These are phyloP conservation scores for Urophycis tenuis DNA, from an alignment of 2,797 vertebrate genomes.

Conservation along the genomic window DNA sequence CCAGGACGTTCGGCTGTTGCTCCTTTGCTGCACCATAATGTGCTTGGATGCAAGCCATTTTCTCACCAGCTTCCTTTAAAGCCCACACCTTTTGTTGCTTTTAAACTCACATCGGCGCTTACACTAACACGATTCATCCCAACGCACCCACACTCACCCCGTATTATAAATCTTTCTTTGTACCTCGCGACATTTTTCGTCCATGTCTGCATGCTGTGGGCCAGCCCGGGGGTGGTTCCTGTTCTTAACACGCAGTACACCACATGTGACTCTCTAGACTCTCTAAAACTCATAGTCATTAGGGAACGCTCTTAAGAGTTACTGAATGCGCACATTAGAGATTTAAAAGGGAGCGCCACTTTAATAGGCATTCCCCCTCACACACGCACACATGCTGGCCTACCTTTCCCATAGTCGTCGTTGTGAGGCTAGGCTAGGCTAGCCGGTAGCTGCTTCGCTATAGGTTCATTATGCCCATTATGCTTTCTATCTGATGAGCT, in stretches of 20 bases:
- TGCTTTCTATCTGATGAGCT: too few relatives aligned
- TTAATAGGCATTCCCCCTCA: too few relatives aligned
- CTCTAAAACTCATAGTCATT: not conserved
- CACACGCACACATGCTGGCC: too few relatives aligned
- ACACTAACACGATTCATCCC: not conserved
- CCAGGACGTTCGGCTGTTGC: too few relatives aligned
- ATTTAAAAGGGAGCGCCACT: not conserved
- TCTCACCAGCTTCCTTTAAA: not conserved
- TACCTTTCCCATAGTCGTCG: too few relatives aligned
- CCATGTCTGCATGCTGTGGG: not conserved
- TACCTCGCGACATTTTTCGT: not conserved
- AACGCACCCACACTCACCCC: too few relatives aligned
- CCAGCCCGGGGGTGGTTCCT: too few relatives aligned
- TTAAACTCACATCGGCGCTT: not conserved
- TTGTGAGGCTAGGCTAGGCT: too few relatives aligned
- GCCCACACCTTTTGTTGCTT: not conserved
- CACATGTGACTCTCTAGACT: not conserved
- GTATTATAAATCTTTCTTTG: too few relatives aligned
- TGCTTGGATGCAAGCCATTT: not conserved
- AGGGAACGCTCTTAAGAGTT: not conserved
- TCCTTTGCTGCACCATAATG: not conserved
- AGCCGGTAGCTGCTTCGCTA: too few relatives aligned
- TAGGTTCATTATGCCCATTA: too few relatives aligned
- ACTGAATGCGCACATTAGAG: not conserved
- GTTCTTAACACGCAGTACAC: not conserved